phyloP scores from a whole-genome alignment of 2,797 vertebrate species.

The Sebastes dallii region DNA sequence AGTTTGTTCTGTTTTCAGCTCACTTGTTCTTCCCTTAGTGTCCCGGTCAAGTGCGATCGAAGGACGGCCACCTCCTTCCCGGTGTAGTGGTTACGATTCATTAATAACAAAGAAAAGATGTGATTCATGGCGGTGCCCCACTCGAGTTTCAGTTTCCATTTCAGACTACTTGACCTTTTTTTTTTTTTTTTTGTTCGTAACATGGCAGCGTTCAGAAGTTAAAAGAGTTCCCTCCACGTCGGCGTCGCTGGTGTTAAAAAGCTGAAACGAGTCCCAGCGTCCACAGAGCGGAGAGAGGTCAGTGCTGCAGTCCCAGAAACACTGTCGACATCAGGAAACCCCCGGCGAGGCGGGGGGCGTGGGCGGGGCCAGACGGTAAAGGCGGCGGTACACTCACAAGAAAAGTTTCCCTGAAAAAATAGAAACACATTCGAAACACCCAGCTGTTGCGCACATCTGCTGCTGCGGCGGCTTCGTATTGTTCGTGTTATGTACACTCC shows the following conservation, averaged over 20 bases:
- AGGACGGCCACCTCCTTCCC: slow-evolving; percentile 12
- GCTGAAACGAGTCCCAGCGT: slow-evolving; percentile 4
- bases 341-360: neutral
- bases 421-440: slow-evolving; percentile 46
- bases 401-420: slow-evolving; percentile 51
- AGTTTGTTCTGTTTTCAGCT: slow-evolving; percentile 17
- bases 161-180: neutral
- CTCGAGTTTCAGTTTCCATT: slow-evolving; percentile 15
- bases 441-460: neutral
- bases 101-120: slow-evolving; percentile 3
- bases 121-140: slow-evolving; percentile 34
- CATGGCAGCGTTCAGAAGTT: slow-evolving; percentile 45
- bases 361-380: slow-evolving; percentile 6
- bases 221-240: slow-evolving; percentile 1
- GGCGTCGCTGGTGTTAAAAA: slow-evolving; percentile 10
- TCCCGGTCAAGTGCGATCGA: slow-evolving; percentile 3
- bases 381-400: slow-evolving; percentile 14
- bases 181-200: neutral
- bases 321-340: slow-evolving; percentile 26
- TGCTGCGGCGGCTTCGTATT: neutral
- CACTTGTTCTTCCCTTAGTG: neutral
- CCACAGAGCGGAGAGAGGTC: neutral
- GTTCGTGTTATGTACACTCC: slow-evolving; percentile 28
- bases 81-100: slow-evolving; percentile 49
- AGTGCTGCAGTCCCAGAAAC: neutral